phyloP scores from a whole-genome alignment of 2,888 invertebrate genomes.

The Archips crataeganus region DNA sequence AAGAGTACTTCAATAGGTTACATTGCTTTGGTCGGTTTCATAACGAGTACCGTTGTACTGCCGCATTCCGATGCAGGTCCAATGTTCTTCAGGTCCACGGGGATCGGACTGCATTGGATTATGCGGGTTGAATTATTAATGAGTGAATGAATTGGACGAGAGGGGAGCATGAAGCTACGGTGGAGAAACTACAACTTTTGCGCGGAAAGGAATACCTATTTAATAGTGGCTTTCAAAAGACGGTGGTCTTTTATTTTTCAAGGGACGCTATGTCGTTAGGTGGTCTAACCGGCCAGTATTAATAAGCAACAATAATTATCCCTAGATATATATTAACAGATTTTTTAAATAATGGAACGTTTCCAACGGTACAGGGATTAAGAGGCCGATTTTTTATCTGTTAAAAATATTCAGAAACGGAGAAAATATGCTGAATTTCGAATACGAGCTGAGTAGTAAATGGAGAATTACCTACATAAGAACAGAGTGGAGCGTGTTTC shows the following conservation, averaged over 20 bases:
- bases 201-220: neutral
- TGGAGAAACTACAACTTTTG: neutral
- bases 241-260: neutral
- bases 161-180: slow-evolving; percentile 12
- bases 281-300: neutral
- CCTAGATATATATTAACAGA: no score
- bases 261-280: neutral
- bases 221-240: neutral
- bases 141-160: slow-evolving; percentile 35
- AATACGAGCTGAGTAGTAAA: no score
- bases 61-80: slow-evolving; percentile 42
- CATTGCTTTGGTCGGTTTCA: neutral
- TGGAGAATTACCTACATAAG: no score
- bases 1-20: neutral
- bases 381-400: no score
- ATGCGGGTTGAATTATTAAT: slow-evolving; percentile 40
- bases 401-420: no score
- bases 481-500: no score
- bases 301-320: no score
- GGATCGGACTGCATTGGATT: slow-evolving; percentile 28
- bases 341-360: no score
- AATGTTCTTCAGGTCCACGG: slow-evolving; percentile 41
- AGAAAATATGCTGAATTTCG: no score
- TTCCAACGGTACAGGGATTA: no score
- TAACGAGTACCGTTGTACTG: slow-evolving; percentile 30